Evolutionary conservation across 2,888 invertebrate species (phyloP).

Genomic region (Oxyscelio sp.): DNA sequence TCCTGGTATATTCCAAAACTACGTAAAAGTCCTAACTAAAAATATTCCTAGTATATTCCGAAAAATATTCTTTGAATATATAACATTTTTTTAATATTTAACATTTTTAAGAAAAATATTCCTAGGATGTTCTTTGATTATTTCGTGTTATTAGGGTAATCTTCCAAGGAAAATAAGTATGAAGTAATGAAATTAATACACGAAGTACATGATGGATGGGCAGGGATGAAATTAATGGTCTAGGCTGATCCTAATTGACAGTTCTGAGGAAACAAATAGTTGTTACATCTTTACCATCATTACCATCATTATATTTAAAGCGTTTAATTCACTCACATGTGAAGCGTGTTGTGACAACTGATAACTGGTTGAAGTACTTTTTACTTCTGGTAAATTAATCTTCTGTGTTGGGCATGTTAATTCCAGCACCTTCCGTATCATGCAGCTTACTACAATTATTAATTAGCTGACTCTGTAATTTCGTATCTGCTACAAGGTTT

Average conservation of each 20-base stretch:
- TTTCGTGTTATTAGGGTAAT: no score
- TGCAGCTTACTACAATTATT: neutral
- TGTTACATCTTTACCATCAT: constrained; percentile 27
- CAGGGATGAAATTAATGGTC: neutral
- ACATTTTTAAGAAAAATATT: no score
- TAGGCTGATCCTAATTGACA: constrained; percentile 25
- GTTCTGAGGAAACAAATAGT: constrained; percentile 10
- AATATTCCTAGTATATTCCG: no score
- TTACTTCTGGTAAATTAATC: constrained; percentile 23
- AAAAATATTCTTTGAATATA: no score
- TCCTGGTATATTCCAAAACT: no score
- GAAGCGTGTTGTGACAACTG: constrained; percentile 55
- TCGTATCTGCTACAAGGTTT: no score
- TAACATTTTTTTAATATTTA: no score
- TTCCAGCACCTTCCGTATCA: neutral
- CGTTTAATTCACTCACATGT: constrained; percentile 41
- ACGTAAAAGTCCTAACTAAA: no score
- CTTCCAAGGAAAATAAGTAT: no score
- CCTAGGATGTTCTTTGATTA: no score
- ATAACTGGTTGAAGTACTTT: constrained; percentile 51
- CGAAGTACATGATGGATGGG: neutral
- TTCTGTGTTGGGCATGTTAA: constrained; percentile 17
- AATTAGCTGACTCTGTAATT: constrained; percentile 17
- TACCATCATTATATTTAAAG: constrained; percentile 45
- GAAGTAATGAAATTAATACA: no score